Percentiles rank a stretch among this genome's conserved stretches.
Conservation (phyloP, 2,888 invertebrate genomes). For the Drosophila anomelani region DNA sequence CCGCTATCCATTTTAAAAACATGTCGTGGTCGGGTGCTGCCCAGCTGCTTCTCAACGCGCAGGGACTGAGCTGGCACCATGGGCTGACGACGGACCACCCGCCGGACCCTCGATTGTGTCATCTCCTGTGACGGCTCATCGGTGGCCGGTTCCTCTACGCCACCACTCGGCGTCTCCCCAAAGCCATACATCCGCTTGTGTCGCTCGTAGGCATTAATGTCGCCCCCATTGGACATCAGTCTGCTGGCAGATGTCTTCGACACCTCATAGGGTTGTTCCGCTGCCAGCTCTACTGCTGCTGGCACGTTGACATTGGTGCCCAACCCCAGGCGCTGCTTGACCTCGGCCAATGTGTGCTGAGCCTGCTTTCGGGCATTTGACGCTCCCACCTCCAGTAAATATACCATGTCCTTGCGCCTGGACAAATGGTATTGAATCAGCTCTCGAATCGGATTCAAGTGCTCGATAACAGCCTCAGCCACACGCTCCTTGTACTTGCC, state of each 20-base stretch:
- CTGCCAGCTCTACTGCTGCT: conserved; percentile 44
- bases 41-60: conserved; percentile 70
- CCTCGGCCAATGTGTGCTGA: conserved; percentile 87
- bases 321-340: conserved; percentile 87
- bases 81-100: conserved; percentile 33
- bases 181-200: conserved; percentile 31
- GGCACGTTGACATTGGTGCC: conserved; percentile 60
- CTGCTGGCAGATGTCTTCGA: conserved; percentile 57
- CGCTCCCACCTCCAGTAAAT: conserved; percentile 88
- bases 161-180: not conserved
- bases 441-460: conserved; percentile 89
- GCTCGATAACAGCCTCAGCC: conserved; percentile 89
- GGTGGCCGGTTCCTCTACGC: conserved; percentile 25
- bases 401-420: conserved; percentile 87
- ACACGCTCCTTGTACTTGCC: conserved; percentile 90
- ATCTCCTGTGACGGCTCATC: conserved; percentile 4
- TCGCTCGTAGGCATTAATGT: conserved; percentile 45
- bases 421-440: conserved; percentile 86
- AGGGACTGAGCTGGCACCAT: conserved; percentile 70
- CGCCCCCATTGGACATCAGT: conserved; percentile 44
- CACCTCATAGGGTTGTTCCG: conserved; percentile 46
- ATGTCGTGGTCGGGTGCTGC: conserved; percentile 37
- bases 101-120: not conserved
- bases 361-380: conserved; percentile 88
- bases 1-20: conserved; percentile 54